Evolutionary conservation across 1,140 invertebrate genomes (phyloP).

Genomic region (Temnothorax longispinosus): DNA sequence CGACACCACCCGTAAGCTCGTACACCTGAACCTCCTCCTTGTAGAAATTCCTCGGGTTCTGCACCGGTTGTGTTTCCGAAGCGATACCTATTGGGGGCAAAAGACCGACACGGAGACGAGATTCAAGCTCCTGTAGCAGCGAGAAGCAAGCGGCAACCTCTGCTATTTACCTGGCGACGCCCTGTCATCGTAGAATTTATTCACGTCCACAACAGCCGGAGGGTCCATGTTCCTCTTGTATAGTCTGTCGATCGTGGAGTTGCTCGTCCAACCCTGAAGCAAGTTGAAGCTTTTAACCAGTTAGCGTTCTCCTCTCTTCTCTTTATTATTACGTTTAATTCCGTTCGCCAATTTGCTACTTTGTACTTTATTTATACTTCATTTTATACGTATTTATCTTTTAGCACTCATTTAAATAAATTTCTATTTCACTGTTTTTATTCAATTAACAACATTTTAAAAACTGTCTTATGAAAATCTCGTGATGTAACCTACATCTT

Average conservation of each 20-base stretch:
- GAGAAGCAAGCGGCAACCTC: constrained; percentile 29
- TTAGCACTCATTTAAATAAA: not conserved
- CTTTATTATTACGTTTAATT: constrained; percentile 3
- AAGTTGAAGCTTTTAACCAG: constrained; percentile 31
- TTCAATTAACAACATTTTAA: not conserved
- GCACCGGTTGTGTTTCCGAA: constrained; percentile 30
- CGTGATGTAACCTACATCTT: not conserved
- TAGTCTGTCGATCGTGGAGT: constrained; percentile 72
- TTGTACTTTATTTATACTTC: not conserved
- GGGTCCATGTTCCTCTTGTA: constrained; percentile 66
- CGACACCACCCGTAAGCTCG: constrained; percentile 87
- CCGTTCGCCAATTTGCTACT: not conserved
- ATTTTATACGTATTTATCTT: not conserved
- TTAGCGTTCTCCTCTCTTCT: not conserved
- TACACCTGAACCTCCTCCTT: constrained; percentile 79
- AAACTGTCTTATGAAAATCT: not conserved
- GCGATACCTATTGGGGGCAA: constrained; percentile 56
- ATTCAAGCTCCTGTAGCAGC: constrained; percentile 22
- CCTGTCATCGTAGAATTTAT: constrained; percentile 75
- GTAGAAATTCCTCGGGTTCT: constrained; percentile 64
- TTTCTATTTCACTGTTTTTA: not conserved
- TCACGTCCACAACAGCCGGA: constrained; percentile 65
- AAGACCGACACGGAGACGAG: constrained; percentile 20
- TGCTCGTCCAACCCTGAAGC: constrained; percentile 79
- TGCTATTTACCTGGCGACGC: constrained; percentile 69